phyloP scores from a whole-genome alignment of 2,888 invertebrate species.

The Oxyteleia sp. region DNA sequence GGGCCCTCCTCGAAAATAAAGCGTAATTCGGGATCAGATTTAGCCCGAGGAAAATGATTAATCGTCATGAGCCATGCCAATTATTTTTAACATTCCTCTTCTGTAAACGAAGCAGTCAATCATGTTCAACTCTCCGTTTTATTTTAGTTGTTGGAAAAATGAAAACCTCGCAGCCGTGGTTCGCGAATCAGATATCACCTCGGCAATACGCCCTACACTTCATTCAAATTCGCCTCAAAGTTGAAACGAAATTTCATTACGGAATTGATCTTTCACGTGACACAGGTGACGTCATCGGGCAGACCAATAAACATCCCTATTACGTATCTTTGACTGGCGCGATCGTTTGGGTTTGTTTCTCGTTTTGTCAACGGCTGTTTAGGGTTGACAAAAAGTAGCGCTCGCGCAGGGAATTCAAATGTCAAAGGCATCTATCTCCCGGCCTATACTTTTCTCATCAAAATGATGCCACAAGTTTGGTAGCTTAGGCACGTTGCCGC shows the following conservation, averaged over 20 bases:
- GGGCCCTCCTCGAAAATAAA: neutral
- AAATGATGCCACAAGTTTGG: too few relatives aligned
- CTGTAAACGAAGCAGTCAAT: slow-evolving; percentile 2
- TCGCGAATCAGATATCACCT: too few relatives aligned
- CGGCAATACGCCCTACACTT: too few relatives aligned
- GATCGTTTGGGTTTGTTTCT: slow-evolving; percentile 1
- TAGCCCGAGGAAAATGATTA: slow-evolving; percentile 6
- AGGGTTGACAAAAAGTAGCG: slow-evolving; percentile 24
- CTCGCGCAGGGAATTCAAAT: slow-evolving; percentile 39
- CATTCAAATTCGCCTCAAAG: too few relatives aligned
- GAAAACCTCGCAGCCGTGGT: too few relatives aligned
- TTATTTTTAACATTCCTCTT: slow-evolving; percentile 20
- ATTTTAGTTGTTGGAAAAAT: neutral
- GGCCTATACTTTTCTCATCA: slow-evolving; percentile 50
- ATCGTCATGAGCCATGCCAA: slow-evolving; percentile 16
- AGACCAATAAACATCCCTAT: neutral
- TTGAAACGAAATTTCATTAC: too few relatives aligned
- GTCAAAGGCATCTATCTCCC: slow-evolving; percentile 53
- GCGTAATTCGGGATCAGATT: slow-evolving; percentile 4
- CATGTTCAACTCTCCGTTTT: neutral
- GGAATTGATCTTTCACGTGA: too few relatives aligned
- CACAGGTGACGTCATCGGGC: too few relatives aligned
- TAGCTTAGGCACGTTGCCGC: too few relatives aligned
- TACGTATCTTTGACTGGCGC: neutral
- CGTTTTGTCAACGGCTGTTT: neutral